These are phyloP conservation scores for Pangasius sanitwongsei DNA, from an alignment of 2,797 vertebrate genomes.

Conservation along the genomic window DNA sequence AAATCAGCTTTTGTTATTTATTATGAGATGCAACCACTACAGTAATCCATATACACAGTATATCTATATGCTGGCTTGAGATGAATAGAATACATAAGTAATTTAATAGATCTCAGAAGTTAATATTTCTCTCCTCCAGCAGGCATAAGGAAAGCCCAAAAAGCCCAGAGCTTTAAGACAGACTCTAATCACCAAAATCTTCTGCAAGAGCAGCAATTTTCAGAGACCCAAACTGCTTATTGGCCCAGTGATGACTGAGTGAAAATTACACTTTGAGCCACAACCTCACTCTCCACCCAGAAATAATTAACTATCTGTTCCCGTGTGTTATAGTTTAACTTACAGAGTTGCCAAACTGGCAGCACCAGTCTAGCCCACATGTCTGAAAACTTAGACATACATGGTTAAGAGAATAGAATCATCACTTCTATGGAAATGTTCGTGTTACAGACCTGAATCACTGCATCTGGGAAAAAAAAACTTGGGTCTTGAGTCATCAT, in stretches of 20 bases:
- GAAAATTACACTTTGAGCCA: slow-evolving; percentile 49
- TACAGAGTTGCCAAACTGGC: slow-evolving; percentile 44
- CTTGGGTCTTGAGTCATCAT: not conserved
- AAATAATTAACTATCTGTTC: slow-evolving; percentile 52
- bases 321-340: slow-evolving; percentile 41
- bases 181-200: slow-evolving; percentile 19
- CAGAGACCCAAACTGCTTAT: slow-evolving; percentile 27
- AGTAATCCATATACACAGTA: slow-evolving; percentile 5
- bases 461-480: not conserved
- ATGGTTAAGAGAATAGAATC: not conserved
- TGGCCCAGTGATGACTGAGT: slow-evolving; percentile 39
- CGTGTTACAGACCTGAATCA: slow-evolving; percentile 1
- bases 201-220: slow-evolving; percentile 41
- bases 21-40: not conserved
- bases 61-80: not conserved
- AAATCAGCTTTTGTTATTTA: not conserved
- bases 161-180: slow-evolving; percentile 12
- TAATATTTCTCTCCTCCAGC: slow-evolving; percentile 22
- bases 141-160: not conserved
- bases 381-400: slow-evolving; percentile 26
- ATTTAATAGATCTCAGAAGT: not conserved
- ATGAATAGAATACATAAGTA: slow-evolving; percentile 7
- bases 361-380: slow-evolving; percentile 42
- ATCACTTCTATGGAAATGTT: slow-evolving; percentile 6
- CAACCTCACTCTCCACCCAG: slow-evolving; percentile 49